Percentiles rank a stretch among this genome's conserved stretches.
These are phyloP conservation scores for Drosophila busckii DNA, from an alignment of 1,140 invertebrate species.

Conservation along the genomic window DNA sequence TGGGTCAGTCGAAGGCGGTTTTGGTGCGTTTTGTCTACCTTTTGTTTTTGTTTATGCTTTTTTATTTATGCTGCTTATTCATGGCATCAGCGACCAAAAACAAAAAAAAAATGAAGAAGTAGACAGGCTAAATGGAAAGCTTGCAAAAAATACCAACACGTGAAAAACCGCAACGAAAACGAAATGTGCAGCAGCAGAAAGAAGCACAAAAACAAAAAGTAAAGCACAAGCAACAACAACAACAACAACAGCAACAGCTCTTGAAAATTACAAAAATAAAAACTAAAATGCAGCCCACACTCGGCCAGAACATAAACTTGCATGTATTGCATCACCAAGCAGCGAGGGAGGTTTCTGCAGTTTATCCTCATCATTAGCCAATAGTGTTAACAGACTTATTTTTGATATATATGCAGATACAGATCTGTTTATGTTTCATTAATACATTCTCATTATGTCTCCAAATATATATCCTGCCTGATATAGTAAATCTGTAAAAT, in stretches of 20 bases:
- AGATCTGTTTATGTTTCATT: too few species aligned
- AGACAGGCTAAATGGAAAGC: constrained; percentile 33
- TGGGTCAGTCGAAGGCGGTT: constrained; percentile 6
- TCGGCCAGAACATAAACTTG: constrained; percentile 39
- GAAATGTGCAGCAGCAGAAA: constrained; percentile 17
- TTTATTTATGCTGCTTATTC: constrained; percentile 45
- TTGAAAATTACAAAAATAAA: constrained; percentile 66
- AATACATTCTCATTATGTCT: too few species aligned
- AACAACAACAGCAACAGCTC: constrained; percentile 27
- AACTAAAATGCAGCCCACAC: constrained; percentile 52
- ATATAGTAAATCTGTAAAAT: too few species aligned
- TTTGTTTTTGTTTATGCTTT: constrained; percentile 38
- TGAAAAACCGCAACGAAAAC: constrained; percentile 53
- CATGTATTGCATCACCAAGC: constrained; percentile 18
- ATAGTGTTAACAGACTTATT: too few species aligned
- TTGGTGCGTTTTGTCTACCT: constrained; percentile 2
- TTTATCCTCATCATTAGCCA: constrained; percentile 9
- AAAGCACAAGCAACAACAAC: not conserved
- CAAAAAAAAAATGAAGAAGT: constrained; percentile 36
- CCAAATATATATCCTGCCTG: too few species aligned
- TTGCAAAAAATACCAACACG: constrained; percentile 68
- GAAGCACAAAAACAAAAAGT: constrained; percentile 5
- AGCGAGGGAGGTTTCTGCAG: constrained; percentile 11
- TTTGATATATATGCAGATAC: too few species aligned
- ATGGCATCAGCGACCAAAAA: constrained; percentile 49